These are phyloP conservation scores for Steinernema hermaphroditum DNA, from an alignment of 2,888 invertebrate species.

Conservation along the genomic window DNA sequence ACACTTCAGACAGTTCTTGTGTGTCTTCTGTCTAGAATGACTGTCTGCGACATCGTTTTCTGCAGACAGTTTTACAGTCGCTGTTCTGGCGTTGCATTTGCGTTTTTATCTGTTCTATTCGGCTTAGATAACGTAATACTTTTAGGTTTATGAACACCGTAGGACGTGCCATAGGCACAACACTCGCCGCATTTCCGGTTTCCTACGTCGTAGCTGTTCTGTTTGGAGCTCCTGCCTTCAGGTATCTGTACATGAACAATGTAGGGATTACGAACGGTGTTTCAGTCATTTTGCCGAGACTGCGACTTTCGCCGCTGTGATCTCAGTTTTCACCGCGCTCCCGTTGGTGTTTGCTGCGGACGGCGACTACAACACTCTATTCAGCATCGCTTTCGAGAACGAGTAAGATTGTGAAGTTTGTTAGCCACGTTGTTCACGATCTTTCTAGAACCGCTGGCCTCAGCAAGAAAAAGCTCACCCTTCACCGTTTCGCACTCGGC, in stretches of 20 bases:
- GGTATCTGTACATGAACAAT: not conserved
- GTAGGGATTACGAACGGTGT: too few species aligned
- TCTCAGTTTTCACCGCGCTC: slow-evolving; percentile 32
- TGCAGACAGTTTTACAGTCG: too few species aligned
- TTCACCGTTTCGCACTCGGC: slow-evolving; percentile 41
- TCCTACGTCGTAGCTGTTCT: slow-evolving; percentile 40
- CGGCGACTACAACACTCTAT: slow-evolving; percentile 22
- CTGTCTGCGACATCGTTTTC: too few species aligned
- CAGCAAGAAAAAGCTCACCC: slow-evolving; percentile 33
- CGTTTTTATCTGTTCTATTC: not conserved
- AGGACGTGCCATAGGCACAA: not conserved
- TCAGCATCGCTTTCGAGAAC: not conserved
- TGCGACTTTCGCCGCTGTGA: slow-evolving; percentile 33
- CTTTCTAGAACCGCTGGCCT: not conserved
- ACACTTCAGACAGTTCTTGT: too few species aligned
- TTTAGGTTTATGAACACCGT: slow-evolving; percentile 14
- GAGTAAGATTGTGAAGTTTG: not conserved
- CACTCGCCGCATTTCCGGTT: slow-evolving; percentile 4
- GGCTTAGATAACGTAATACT: not conserved
- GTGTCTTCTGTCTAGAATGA: too few species aligned
- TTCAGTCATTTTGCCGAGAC: slow-evolving; percentile 36
- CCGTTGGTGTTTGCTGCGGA: slow-evolving; percentile 28
- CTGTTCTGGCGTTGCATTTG: too few species aligned
- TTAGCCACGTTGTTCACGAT: not conserved
- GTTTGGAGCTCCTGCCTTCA: slow-evolving; percentile 53